Conservation (phyloP, 2,797 vertebrate genomes). For the Parauchenoglanis punctatus region DNA sequence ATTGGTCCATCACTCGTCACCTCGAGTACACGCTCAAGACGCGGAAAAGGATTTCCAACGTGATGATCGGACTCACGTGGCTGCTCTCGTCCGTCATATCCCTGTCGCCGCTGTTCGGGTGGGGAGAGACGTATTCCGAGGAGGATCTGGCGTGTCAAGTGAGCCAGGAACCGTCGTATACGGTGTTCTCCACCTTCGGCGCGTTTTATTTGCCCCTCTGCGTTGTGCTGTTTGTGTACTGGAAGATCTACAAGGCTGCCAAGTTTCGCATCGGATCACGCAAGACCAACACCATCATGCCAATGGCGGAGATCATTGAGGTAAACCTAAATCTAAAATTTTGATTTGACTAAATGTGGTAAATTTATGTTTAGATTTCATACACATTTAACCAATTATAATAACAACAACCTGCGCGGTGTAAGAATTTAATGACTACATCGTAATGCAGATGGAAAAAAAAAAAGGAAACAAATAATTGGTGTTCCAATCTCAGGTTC, state of each 20-base stretch:
- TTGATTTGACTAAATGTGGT: not conserved
- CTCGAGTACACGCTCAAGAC: conserved; percentile 89
- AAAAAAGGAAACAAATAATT: not conserved
- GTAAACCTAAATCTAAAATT: conserved; percentile 59
- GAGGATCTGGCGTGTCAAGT: conserved; percentile 87
- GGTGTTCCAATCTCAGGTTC: not conserved
- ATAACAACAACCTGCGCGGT: not conserved
- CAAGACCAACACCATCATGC: conserved; percentile 90
- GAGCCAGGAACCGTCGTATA: conserved; percentile 91
- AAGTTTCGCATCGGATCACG: conserved; percentile 88
- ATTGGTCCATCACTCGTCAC: conserved; percentile 96
- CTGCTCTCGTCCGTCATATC: conserved; percentile 90
- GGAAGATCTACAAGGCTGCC: conserved; percentile 97
- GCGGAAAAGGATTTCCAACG: conserved; percentile 88
- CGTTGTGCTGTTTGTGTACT: conserved; percentile 96
- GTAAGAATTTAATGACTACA: not conserved
- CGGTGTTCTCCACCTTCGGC: conserved; percentile 94
- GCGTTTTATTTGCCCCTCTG: conserved; percentile 95
- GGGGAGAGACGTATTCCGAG: conserved; percentile 91
- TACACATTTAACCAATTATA: not conserved
- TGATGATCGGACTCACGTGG: conserved; percentile 94
- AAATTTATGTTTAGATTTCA: not conserved
- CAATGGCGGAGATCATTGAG: conserved; percentile 82
- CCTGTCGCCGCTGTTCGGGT: conserved; percentile 90
- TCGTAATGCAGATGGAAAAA: not conserved